phyloP scores from a whole-genome alignment of 2,888 invertebrate species.

The Labia minor region DNA sequence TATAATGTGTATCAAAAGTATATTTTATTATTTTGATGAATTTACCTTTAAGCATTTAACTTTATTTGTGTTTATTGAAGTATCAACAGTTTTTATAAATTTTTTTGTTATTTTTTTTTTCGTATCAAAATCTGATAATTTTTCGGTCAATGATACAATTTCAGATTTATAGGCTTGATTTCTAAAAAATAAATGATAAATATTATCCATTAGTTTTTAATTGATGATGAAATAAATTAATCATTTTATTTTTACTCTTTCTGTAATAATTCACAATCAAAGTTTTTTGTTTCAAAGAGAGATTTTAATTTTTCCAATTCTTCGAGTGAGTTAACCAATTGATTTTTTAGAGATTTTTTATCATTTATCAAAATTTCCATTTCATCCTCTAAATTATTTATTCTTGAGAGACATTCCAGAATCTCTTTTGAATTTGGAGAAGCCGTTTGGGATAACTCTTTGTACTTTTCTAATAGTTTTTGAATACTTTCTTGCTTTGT shows the following conservation, averaged over 20 bases:
- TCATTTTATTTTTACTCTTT: no score
- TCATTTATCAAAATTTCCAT: background rate
- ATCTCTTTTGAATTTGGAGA: background rate
- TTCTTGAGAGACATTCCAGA: background rate
- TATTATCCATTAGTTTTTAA: no score
- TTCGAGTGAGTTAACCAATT: background rate
- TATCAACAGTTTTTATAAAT: background rate
- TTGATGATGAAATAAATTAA: no score
- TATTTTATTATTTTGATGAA: no score
- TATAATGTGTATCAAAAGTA: no score
- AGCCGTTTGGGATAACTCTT: background rate
- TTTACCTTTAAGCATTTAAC: no score
- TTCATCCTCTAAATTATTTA: background rate
- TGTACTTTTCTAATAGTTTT: background rate
- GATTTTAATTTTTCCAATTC: background rate
- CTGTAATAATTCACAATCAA: background rate
- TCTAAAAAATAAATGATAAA: background rate
- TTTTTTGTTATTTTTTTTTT: background rate
- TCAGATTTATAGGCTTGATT: background rate
- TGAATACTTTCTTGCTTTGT: background rate
- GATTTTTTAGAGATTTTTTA: background rate
- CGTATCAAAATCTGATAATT: background rate
- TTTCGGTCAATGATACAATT: background rate
- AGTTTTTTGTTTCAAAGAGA: background rate
- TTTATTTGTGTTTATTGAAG: background rate